Evolutionary conservation across 2,888 invertebrate genomes (phyloP), one percentile per base, ranked within the genome.

Genomic region (Aphodius sticticus): DNA sequence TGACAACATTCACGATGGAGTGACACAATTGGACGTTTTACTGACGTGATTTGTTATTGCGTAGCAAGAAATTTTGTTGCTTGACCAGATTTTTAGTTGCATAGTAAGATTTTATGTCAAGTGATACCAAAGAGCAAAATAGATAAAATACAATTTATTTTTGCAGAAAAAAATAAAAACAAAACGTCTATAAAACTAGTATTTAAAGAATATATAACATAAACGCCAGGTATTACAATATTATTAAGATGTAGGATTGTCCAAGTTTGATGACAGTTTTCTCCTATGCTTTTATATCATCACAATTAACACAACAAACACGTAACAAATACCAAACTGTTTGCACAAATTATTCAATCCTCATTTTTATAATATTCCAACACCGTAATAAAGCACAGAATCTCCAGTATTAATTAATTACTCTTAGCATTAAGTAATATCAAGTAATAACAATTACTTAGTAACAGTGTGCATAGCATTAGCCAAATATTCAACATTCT

Each of bases 401-500:
- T 53, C 53, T 53, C 53, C 53, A 53, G 53, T 53, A 26, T 26
- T 26, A 53, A 53, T 38, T 12, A 53, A 53, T 53, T 53, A 26
- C 53, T 53, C 53, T 26, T 26, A 26, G 26, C 26, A 26, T 26
- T 26, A 26, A 26, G 26, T 26, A 53, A 53, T 1, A 53, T 53
- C 6, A 53, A 53, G 12, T 12, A 53, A 9, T 53, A 53, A 53
- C 53, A 53, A 53, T 91, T 92, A 95, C 85, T 96, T 95, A 14
- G 98, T 96, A 82, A 98, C 98, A 90, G 95, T 92, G 89, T 99
- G 97, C 84, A 99, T 97, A 80, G 96, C 97, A 82, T 96, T 92
- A 1, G 99, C 99, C 81, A 99, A 91, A 88, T 99, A 98, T 82
- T 94, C 94, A 0, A 99, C 98, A 90, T 99, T 99, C 88, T 96